A percentile compares a stretch with the other conserved stretches of the same genome.
These are phyloP conservation scores for Oncorhynchus masou DNA, from an alignment of 2,113 vertebrate species.

Conservation along the genomic window DNA sequence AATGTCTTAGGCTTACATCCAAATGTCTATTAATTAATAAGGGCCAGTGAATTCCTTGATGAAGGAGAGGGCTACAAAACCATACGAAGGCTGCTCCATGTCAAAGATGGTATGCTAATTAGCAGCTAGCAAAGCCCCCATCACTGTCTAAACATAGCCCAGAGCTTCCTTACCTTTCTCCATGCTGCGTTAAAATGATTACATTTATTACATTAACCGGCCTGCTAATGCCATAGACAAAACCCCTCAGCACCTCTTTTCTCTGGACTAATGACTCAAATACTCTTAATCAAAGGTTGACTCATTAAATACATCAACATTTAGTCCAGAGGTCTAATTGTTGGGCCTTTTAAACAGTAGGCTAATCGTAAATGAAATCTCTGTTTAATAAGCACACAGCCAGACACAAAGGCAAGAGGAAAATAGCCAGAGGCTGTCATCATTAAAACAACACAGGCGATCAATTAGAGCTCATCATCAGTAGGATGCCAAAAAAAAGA, in stretches of 20 bases:
- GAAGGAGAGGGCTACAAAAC: too few relatives aligned
- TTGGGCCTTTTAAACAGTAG: background rate
- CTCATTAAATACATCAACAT: too few relatives aligned
- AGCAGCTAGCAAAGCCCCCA: background rate
- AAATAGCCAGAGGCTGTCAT: background rate
- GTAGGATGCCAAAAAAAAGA: background rate
- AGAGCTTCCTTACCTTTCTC: background rate
- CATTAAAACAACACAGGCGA: background rate
- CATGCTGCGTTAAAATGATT: background rate
- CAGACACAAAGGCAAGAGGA: background rate
- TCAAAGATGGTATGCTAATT: slow-evolving; percentile 45
- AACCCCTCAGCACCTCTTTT: background rate
- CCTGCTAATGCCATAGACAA: background rate
- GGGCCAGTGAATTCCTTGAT: background rate
- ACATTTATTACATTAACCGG: background rate
- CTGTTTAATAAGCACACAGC: background rate
- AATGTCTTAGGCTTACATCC: background rate
- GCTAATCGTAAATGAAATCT: background rate
- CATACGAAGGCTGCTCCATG: slow-evolving; percentile 17
- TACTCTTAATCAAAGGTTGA: too few relatives aligned
- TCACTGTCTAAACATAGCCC: background rate
- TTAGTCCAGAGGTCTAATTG: background rate
- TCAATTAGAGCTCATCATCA: background rate
- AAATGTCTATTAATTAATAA: background rate
- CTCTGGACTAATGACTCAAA: background rate